Percentiles rank a stretch among this genome's conserved stretches.
These are phyloP conservation scores for Microtus ochrogaster DNA, from an alignment of 2,113 vertebrate species.

Conservation along the genomic window DNA sequence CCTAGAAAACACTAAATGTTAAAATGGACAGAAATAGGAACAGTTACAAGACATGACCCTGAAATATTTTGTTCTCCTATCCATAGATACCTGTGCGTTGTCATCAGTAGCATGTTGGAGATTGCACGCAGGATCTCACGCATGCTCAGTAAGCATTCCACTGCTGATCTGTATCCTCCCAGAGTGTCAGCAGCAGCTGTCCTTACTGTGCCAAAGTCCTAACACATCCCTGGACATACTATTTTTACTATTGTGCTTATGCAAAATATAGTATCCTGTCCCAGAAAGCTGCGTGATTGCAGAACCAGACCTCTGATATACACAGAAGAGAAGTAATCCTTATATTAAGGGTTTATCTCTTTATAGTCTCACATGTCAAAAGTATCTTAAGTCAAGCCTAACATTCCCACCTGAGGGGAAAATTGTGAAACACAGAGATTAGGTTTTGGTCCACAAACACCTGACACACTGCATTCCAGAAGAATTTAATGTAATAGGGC, in stretches of 20 bases:
- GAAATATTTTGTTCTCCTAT: not conserved
- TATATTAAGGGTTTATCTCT: not conserved
- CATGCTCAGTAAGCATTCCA: not conserved
- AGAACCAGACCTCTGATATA: not conserved
- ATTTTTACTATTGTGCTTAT: not conserved
- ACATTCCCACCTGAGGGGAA: not conserved
- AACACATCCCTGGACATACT: not conserved
- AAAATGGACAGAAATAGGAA: not conserved
- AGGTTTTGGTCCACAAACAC: not conserved
- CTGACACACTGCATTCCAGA: not conserved
- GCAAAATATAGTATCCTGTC: not conserved
- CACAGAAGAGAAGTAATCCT: slow-evolving; percentile 13
- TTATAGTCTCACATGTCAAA: not conserved
- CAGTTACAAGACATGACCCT: not conserved
- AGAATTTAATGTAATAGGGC: not conserved
- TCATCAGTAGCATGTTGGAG: not conserved
- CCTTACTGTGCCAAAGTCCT: not conserved
- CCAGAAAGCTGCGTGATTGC: not conserved
- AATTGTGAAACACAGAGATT: not conserved
- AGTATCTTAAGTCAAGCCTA: slow-evolving; percentile 36
- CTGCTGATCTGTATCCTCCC: not conserved
- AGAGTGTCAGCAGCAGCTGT: not conserved
- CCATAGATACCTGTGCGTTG: not conserved
- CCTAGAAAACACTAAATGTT: not conserved
- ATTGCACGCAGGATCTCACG: no score